Evolutionary conservation across 2,797 vertebrate species (phyloP), one percentile per base, ranked within the genome.

Genomic region (Tinamus major): DNA sequence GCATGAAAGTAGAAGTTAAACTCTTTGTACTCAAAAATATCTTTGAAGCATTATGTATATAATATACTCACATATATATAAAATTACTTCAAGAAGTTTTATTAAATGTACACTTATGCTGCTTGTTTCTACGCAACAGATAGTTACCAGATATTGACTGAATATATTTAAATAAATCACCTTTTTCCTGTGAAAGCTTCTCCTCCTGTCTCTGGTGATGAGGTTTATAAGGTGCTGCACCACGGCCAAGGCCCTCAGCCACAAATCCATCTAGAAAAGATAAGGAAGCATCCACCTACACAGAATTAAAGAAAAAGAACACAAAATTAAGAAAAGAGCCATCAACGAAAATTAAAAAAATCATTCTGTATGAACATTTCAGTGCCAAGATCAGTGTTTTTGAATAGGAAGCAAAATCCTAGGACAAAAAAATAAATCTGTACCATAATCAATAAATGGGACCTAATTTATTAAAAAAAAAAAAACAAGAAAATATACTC

Each of bases 211-310:
- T 98, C 93, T 99, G 99, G 94, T 99, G 99, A 48, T 98, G 98
- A 90, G 99, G 98, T 71, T 99, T 99, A 85, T 99, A 99, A 0
- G 99, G 99, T 77, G 99, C 98, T 19, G 98, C 99, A 21, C 99
- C 99, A 29, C 83, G 96, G 77, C 97, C 98, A 95, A 99, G 97
- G 62, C 98, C 98, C 93, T 99, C 99, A 5, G 99, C 99, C 96
- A 99, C 99, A 96, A 99, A 99, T 39, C 98, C 98, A 96, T 99
- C 99, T 97, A 99, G 96, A 95, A 99, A 99, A 48, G 99, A 99
- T 76, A 99, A 97, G 18, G 99, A 99, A 71, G 98, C 99, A 98
- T 99, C 99, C 46, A 99, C 98, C 99, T 99, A 91, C 13, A 94
- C 33, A 75, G 75, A 96, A 92, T 41, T 29, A 55, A 61, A 33